A percentile compares a stretch with the other conserved stretches of the same genome.
Evolutionary conservation across 2,797 vertebrate species (phyloP).

Genomic region (Onychomys torridus): DNA sequence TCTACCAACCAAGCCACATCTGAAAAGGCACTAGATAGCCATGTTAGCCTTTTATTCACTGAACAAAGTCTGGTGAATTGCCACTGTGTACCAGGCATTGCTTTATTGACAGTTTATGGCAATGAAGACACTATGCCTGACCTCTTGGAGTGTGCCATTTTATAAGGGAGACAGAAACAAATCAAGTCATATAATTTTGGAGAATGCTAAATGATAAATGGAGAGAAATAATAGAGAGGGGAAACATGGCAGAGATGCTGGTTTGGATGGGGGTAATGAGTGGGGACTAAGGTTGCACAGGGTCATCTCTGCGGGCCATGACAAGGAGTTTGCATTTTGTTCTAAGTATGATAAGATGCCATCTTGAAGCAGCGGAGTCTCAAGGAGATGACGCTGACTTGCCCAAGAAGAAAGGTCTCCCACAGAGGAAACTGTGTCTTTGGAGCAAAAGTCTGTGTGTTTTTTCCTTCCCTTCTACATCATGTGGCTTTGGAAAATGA

Average conservation of each 20-base stretch:
- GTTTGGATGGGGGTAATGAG: neutral
- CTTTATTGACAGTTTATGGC: neutral
- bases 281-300: neutral
- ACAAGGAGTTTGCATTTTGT: neutral
- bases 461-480: neutral
- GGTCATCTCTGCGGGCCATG: neutral
- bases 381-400: neutral
- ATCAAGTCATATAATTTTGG: neutral
- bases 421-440: rapidly evolving
- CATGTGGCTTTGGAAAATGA: neutral
- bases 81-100: neutral
- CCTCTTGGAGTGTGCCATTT: neutral
- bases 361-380: neutral
- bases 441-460: neutral
- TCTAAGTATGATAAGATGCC: neutral
- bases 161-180: constrained; percentile 17
- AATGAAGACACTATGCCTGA: neutral
- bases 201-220: neutral
- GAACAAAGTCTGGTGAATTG: neutral
- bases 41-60: neutral
- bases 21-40: neutral
- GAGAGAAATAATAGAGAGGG: neutral
- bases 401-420: neutral
- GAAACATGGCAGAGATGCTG: neutral
- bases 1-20: neutral